Evolutionary conservation across 53 echinoderm and acorn worm species (phyloP).

Genomic region (Arbacia lixula): DNA sequence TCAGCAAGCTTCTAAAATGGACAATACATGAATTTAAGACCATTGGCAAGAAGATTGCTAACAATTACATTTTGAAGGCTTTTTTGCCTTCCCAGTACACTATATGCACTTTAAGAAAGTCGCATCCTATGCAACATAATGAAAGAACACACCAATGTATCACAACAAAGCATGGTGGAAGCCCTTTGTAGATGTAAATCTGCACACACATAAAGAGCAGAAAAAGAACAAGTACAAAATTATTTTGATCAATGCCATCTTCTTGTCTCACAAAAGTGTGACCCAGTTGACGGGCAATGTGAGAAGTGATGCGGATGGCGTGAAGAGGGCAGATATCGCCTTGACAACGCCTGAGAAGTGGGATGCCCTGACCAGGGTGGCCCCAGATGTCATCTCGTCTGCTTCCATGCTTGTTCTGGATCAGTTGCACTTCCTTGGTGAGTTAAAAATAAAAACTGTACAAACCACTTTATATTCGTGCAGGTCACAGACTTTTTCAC

Average conservation of each 20-base stretch:
- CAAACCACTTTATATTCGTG: neutral
- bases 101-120: too few species aligned
- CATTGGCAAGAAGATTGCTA: too few species aligned
- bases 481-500: neutral
- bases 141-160: neutral
- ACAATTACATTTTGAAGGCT: too few species aligned
- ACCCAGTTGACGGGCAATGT: slow-evolving; percentile 10
- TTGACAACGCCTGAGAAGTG: slow-evolving; percentile 94
- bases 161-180: neutral
- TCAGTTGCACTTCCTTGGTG: slow-evolving; percentile 89
- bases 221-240: neutral
- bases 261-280: neutral
- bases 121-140: too few species aligned
- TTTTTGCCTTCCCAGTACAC: too few species aligned
- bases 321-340: slow-evolving; percentile 75
- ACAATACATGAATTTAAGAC: too few species aligned
- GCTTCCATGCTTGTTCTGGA: slow-evolving; percentile 86
- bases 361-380: slow-evolving; percentile 88
- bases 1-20: too few species aligned
- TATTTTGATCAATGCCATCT: neutral
- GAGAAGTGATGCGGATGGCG: neutral
- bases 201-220: neutral
- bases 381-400: slow-evolving; percentile 83
- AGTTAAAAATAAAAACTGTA: neutral
- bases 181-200: neutral